Evolutionary conservation across 2,797 vertebrate species (phyloP).

Genomic region (Falco novaeseelandiae): DNA sequence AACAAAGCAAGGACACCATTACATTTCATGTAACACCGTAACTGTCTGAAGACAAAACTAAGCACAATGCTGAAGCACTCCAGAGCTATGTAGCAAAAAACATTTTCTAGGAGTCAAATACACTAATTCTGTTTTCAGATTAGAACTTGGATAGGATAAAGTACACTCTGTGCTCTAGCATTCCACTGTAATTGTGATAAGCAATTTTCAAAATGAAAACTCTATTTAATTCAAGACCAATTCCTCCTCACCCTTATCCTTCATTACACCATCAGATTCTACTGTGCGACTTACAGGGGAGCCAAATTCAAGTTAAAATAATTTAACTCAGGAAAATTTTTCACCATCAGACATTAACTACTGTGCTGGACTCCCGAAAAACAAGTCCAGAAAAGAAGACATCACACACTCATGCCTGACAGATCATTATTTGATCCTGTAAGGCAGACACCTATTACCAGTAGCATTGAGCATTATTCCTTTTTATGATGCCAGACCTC

Average conservation of each 20-base stretch:
- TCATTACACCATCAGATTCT: neutral
- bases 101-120: neutral
- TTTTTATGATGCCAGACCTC: neutral
- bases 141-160: neutral
- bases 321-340: neutral
- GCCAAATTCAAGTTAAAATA: neutral
- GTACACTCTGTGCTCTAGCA: neutral
- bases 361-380: neutral
- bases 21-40: neutral
- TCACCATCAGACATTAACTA: neutral
- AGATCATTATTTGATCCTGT: neutral
- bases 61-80: neutral
- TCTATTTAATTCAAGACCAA: neutral
- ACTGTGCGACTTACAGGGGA: neutral
- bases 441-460: neutral
- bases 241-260: neutral
- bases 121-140: neutral
- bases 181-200: neutral
- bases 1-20: neutral
- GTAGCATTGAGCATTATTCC: neutral
- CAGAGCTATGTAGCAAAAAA: neutral
- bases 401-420: neutral
- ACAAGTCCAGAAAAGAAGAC: neutral
- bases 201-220: neutral
- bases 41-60: neutral